These are phyloP conservation scores for Octopus sinensis DNA, from an alignment of 1,140 invertebrate species.

Conservation along the genomic window DNA sequence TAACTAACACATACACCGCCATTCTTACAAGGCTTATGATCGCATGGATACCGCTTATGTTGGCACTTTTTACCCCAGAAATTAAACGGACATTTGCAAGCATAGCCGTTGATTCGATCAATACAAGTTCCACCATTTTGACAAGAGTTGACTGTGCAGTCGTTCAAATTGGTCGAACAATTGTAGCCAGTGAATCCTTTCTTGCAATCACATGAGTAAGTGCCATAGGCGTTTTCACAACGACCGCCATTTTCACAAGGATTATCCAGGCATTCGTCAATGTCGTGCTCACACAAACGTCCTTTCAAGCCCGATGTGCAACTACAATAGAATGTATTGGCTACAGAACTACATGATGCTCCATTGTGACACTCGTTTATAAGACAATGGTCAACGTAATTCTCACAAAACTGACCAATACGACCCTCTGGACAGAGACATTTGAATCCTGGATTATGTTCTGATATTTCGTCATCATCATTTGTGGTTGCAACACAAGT, in stretches of 20 bases:
- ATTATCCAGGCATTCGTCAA: slow-evolving; percentile 37
- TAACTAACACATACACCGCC: slow-evolving; percentile 34
- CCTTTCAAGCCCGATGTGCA: slow-evolving; percentile 27
- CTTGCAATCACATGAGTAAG: slow-evolving; percentile 23
- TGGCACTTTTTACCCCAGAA: slow-evolving; percentile 68
- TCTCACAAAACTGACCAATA: slow-evolving; percentile 20
- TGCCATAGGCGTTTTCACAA: slow-evolving; percentile 36
- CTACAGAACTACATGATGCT: slow-evolving; percentile 64
- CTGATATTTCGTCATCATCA: neutral
- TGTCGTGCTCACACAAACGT: slow-evolving; percentile 34
- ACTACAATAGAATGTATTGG: slow-evolving; percentile 81
- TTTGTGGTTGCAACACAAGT: slow-evolving; percentile 55
- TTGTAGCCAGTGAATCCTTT: slow-evolving; percentile 19
- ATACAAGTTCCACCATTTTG: slow-evolving; percentile 65
- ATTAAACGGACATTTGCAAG: slow-evolving; percentile 39
- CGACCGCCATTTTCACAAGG: slow-evolving; percentile 40
- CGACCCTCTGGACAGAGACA: slow-evolving; percentile 22
- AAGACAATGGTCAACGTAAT: slow-evolving; percentile 26
- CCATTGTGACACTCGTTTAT: slow-evolving; percentile 32
- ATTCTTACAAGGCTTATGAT: slow-evolving; percentile 54
- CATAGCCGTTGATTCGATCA: slow-evolving; percentile 39
- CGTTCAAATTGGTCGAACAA: slow-evolving; percentile 30
- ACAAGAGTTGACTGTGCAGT: slow-evolving; percentile 38
- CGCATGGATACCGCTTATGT: slow-evolving; percentile 63
- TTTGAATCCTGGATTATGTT: slow-evolving; percentile 14